Base-by-base conservation (phyloP, 2,797 vertebrate genomes). In the Forpus xanthops region DNA sequence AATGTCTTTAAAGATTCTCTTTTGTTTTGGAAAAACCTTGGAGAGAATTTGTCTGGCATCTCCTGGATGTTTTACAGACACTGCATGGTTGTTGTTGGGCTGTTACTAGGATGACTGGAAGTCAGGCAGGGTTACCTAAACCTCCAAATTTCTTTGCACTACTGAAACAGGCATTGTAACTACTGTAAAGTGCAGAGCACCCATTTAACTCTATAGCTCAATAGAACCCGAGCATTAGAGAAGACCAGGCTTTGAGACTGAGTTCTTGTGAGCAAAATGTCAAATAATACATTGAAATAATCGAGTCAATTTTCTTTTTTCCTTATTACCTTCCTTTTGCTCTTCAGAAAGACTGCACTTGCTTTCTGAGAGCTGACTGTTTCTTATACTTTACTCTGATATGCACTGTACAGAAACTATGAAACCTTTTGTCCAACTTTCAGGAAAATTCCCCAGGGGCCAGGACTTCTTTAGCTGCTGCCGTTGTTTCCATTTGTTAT, bases 1-100 rank as follows among this genome's bases (percentile, higher is more conserved):
- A 93, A 86, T 76, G 50, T 53, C 91, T 95, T 95, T 86, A 93
- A 96, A 93, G 87, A 89, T 47, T 61, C 47, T 79, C 75, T 85
- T 92, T 95, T 96, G 89, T 95, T 94, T 93, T 94, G 94, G 89
- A 95, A 93, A 95, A 94, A 64, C 62, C 47, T 87, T 52, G 50
- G 87, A 94, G 91, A 86, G 92, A 82, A 83, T 89, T 91, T 64
- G 66, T 91, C 89, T 95, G 89, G 94, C 93, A 94, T 95, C 87
- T 91, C 50, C 56, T 94, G 79, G 89, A 89, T 91, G 76, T 95
- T 94, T 89, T 17, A 0, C 93, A 95, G 95, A 92, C 84, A 35
- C 61, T 81, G 66, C 55, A 20, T 81, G 44, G 76, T 64, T 86
- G 90, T 52, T 85, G 78, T 88, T 89, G 80, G 76, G 82, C 89